phyloP scores from a whole-genome alignment of 2,113 vertebrate species.

The Eidolon helvum region DNA sequence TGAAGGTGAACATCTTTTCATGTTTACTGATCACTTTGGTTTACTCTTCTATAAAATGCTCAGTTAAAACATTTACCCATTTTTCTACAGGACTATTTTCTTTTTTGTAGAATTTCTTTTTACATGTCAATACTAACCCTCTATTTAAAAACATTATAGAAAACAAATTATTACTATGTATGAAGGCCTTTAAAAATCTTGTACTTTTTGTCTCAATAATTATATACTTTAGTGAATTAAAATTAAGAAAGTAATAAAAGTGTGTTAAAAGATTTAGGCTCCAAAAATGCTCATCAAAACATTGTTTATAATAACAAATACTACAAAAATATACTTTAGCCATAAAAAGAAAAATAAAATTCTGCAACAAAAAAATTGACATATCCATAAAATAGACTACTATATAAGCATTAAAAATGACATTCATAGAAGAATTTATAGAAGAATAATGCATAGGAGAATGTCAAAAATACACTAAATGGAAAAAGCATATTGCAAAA shows the following conservation, averaged over 20 bases:
- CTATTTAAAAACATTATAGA: not conserved
- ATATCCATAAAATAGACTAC: not conserved
- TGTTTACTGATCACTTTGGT: not conserved
- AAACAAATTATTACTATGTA: not conserved
- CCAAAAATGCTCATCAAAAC: not conserved
- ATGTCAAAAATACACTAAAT: slow-evolving; percentile 10
- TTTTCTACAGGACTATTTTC: not conserved
- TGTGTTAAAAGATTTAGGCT: not conserved
- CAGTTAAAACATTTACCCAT: not conserved
- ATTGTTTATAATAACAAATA: not conserved
- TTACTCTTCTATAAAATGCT: not conserved
- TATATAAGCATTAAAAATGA: not conserved
- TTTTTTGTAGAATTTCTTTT: not conserved
- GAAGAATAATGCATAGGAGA: not conserved
- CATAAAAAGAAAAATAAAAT: not conserved
- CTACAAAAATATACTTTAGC: not conserved
- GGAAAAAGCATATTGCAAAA: not conserved
- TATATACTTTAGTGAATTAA: not conserved
- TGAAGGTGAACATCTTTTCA: not conserved
- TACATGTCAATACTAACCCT: not conserved
- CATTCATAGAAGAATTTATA: not conserved
- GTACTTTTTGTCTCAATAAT: not conserved
- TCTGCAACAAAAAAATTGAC: not conserved
- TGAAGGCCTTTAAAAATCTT: not conserved
- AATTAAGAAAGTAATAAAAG: slow-evolving; percentile 22